A percentile compares a stretch with the other conserved stretches of the same genome.
Conservation (phyloP, 2,113 vertebrate species). For the Apeltes quadracus region DNA sequence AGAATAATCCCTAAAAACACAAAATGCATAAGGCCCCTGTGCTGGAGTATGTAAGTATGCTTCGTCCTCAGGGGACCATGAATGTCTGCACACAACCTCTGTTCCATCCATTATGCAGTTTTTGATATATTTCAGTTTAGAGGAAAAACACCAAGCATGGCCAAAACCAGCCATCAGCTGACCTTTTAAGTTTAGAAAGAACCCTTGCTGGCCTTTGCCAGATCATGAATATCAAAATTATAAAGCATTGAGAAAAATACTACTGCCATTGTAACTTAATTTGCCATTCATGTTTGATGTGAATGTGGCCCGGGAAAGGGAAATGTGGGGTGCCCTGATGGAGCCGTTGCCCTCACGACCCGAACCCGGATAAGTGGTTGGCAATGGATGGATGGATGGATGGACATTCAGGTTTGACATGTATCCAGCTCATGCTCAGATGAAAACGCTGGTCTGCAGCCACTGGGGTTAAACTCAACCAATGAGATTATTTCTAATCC, state of each 20-base stretch:
- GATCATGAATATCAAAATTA: conserved; percentile 6
- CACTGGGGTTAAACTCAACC: conserved; percentile 2
- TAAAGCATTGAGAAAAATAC: conserved; percentile 5
- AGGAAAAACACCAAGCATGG: not conserved
- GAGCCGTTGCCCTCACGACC: no score
- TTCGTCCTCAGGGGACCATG: not conserved
- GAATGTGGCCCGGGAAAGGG: no score
- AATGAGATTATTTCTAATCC: not conserved
- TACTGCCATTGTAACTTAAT: conserved; percentile 8
- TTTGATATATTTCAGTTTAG: not conserved
- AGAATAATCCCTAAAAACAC: not conserved
- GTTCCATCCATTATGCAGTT: not conserved
- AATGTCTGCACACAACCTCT: not conserved
- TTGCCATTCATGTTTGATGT: not conserved
- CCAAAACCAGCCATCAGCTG: conserved; percentile 2
- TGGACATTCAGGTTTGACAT: conserved; percentile 5
- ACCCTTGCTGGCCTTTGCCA: conserved; percentile 16
- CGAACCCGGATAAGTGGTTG: no score
- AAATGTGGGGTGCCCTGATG: no score
- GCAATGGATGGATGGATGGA: no score
- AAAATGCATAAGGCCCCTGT: not conserved
- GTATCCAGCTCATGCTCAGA: not conserved
- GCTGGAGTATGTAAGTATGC: not conserved
- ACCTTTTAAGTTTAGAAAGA: conserved; percentile 10
- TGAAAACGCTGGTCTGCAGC: conserved; percentile 4